Base-by-base conservation (phyloP, 2,888 invertebrate species). In the Augochlorella aurata region DNA sequence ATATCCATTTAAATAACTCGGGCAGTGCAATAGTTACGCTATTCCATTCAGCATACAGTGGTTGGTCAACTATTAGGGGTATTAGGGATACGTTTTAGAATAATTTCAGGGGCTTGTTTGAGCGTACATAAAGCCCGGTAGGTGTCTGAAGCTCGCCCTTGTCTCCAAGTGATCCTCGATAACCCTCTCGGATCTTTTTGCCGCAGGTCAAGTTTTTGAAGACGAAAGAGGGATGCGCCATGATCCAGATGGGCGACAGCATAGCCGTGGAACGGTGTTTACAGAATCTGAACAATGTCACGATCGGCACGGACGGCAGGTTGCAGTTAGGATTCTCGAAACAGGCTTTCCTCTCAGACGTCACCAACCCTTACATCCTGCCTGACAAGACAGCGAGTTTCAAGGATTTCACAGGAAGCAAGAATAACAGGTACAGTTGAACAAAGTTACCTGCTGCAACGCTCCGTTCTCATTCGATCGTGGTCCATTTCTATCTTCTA, bases 161-260 rank as follows among this genome's bases (percentile, higher is more conserved):
- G 61, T 61, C 29, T 16, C 24, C 7, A 16, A 61, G 61, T 29
- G 63, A 29, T 38, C 18, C 38, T 29, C 38, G 45, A 45, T 67
- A 65, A 61, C 77, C 18, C 21, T 18, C 63, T 54, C 47, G 24
- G 68, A 8, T 49, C 5, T 12, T 67, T 47, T 69, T 52, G 44
- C 52, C 24, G 58, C 88, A 93, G 92, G 95, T 99, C 93, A 99
- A 99, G 95, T 99, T 99, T 94, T 95, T 99, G 94, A 98, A 99
- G 95, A 98, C 98, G 83, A 99, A 99, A 94, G 98, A 99, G 92
- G 99, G 99, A 86, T 98, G 99, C 77, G 99, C 99, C 67, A 99
- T 99, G 99, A 98, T 99, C 74, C 99, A 99, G 94, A 98, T 99
- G 98, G 99, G 99, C 12, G 99, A 99, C 94, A 96, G 97, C 18